phyloP scores from a whole-genome alignment of 1,140 invertebrate genomes.

The Dendrolimus kikuchii region DNA sequence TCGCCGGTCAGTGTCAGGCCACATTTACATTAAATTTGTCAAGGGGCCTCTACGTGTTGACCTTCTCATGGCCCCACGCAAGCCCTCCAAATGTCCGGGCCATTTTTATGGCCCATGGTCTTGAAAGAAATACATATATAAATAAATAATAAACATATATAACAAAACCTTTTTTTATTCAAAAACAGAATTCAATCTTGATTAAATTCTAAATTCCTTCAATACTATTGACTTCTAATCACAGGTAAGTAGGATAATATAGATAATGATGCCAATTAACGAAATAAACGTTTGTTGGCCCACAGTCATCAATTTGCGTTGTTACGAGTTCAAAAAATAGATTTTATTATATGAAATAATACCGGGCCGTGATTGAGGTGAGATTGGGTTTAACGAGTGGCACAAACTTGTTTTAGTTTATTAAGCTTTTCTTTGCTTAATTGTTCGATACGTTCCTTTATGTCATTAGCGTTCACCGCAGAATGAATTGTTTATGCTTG shows the following conservation, averaged over 20 bases:
- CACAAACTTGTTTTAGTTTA: constrained; percentile 11
- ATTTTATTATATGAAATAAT: constrained; percentile 14
- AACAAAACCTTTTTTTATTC: no score
- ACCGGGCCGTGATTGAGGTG: background rate
- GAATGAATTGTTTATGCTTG: background rate
- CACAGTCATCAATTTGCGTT: constrained; percentile 1
- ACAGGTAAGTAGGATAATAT: constrained; percentile 3
- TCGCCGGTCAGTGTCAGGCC: no score
- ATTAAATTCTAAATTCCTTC: no score
- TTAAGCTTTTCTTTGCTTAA: constrained; percentile 12
- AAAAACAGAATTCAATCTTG: no score
- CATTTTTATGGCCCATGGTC: no score
- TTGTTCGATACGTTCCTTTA: constrained; percentile 5
- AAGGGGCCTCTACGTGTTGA: no score
- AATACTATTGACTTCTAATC: background rate
- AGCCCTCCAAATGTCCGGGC: no score
- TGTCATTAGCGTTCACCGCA: constrained; percentile 9
- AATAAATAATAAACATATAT: no score
- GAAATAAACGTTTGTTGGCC: background rate
- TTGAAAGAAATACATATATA: no score
- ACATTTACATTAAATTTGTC: no score
- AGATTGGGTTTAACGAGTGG: background rate
- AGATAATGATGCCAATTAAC: background rate
- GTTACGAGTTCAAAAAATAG: constrained; percentile 4
- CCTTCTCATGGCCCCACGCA: no score